Conservation (phyloP, 2,888 invertebrate species). For the Cantharis nigra region DNA sequence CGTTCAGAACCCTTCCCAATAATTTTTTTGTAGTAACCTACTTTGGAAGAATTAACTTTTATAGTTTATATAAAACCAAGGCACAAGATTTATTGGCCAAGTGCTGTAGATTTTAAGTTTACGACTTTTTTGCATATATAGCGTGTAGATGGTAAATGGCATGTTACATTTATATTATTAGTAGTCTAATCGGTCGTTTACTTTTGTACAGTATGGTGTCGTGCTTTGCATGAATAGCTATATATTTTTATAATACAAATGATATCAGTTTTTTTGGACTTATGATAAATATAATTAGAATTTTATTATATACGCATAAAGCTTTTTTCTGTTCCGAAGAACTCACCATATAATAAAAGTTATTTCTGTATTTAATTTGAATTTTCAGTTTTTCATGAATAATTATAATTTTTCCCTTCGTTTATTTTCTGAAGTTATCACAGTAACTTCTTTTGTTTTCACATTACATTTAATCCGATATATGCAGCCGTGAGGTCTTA, state of each 20-base stretch:
- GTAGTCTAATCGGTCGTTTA: slow-evolving; percentile 17
- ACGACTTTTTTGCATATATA: slow-evolving; percentile 8
- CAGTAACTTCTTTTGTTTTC: background rate
- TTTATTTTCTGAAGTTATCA: background rate
- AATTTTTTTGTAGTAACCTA: background rate
- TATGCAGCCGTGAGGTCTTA: too few species aligned
- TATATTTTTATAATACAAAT: slow-evolving; percentile 2
- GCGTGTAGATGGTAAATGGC: slow-evolving; percentile 10
- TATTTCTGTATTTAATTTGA: background rate
- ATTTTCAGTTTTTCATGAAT: background rate
- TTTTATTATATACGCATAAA: slow-evolving; percentile 4
- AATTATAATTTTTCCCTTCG: background rate
- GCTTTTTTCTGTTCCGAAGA: background rate
- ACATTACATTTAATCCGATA: too few species aligned
- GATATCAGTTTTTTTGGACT: slow-evolving; percentile 6
- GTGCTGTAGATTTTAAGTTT: slow-evolving; percentile 13
- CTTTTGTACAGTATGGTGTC: slow-evolving; percentile 5
- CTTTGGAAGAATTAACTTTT: background rate
- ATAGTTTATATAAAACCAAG: background rate
- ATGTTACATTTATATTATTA: slow-evolving; percentile 16
- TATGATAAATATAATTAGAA: background rate
- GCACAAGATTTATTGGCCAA: slow-evolving; percentile 2
- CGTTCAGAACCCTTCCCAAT: background rate
- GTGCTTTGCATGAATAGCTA: slow-evolving; percentile 8
- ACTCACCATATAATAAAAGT: background rate